Base-by-base conservation (phyloP, 2,888 invertebrate genomes). In the Acleris holmiana region DNA sequence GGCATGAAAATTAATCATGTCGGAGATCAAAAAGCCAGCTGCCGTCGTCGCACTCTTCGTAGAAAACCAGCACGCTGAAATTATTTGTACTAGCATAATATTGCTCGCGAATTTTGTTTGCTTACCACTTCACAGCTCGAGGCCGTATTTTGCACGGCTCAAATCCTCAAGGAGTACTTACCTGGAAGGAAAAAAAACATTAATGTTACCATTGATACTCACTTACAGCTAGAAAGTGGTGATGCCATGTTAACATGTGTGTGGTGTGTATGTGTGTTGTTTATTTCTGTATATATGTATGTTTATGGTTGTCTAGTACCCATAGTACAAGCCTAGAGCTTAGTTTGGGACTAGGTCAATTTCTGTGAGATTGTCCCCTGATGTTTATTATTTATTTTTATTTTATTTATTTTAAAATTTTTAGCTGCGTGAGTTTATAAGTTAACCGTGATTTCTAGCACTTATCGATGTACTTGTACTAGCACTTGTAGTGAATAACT, bases 161-260 rank as follows among this genome's bases (percentile, higher is more conserved):
- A 29, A 54, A 64, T 59, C 59, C 59, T 49, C 41, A 23, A 8
- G 50, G 44, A 10, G 62, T 68, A 73, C 76, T 76, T 74, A 76
- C 76, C 76, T 76, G 76, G 59, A 73, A 75, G 69, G 13, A 35
- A 49, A 70, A 69, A 66, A 23, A 40, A 59, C 19, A 41, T 48
- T 23, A 50, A 58, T 21, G 56, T 25, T 40, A 49, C 23, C 40
- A 54, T 44, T 23, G 8, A 49, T 25, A 10, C 40, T 17, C 47
- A 47, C 48, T 61, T 62, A 29, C 44, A 49, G 40, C 23, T 17
- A 10, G 41, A 15, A 41, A n/a, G 6, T 54, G 18, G 47, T 18
- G 10, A 18, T 47, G 47, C 19, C 17, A 6, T 46, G 46, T 46
- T 41, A 23, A 6, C 5, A 23, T n/a, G n/a, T n/a, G n/a, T n/a